phyloP scores from a whole-genome alignment of 2,113 vertebrate genomes.

The Pelecanus crispus region DNA sequence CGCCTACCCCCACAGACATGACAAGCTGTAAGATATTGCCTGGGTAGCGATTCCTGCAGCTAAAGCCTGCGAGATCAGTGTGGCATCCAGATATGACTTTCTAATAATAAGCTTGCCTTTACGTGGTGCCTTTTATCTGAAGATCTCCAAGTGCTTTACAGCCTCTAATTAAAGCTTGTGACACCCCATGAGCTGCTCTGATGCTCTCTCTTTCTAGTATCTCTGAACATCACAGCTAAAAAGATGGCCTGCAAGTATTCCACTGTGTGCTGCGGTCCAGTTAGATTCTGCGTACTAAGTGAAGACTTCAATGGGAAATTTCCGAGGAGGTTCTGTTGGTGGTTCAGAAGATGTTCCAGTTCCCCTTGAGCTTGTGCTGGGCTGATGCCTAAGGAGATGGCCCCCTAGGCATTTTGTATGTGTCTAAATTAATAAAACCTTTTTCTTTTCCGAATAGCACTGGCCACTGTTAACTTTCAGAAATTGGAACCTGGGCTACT shows the following conservation, averaged over 20 bases:
- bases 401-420: neutral
- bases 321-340: neutral
- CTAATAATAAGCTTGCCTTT: neutral
- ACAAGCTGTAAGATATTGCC: neutral
- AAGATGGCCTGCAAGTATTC: neutral
- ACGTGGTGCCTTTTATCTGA: conserved; percentile 27
- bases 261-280: neutral
- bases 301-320: neutral
- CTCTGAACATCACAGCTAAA: neutral
- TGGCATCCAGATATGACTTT: neutral
- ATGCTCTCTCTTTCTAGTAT: neutral
- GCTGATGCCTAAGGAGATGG: neutral
- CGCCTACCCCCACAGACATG: neutral
- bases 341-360: neutral
- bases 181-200: neutral
- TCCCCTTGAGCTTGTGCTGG: neutral
- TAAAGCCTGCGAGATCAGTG: neutral
- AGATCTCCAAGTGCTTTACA: neutral
- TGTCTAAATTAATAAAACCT: neutral
- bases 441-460: conserved; percentile 42
- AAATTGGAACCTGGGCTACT: conserved; percentile 76
- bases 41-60: neutral
- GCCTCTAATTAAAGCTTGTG: conserved; percentile 26
- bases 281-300: neutral
- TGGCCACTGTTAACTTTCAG: conserved; percentile 89